Evolutionary conservation across 2,888 invertebrate genomes (phyloP), one percentile per base, ranked within the genome.

Genomic region (Pandemis heparana): DNA sequence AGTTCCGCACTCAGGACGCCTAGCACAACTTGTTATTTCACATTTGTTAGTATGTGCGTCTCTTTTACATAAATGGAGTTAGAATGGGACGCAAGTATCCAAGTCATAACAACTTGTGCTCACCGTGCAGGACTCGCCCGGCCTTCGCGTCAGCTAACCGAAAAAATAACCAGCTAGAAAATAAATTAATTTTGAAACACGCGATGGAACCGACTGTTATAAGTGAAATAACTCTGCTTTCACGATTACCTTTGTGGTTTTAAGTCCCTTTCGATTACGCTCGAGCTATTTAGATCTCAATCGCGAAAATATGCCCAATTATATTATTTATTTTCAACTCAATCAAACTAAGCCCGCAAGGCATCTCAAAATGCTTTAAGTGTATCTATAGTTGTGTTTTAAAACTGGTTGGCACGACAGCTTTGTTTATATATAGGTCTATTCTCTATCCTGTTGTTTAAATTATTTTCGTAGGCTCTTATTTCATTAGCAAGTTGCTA

Each of bases 101-200:
- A 23, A 56, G 56, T 56, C 23, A n/a, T 23, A 18, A n/a, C 23
- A 12, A 23, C 23, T 56, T 23, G 56, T 23, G 56, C 12, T 23
- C 56, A 23, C 10, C 56, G 10, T 23, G 23, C 23, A 56, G 23
- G 63, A 23, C 63, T 60, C 38, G 38, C 18, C 46, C 48, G 71
- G 43, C 56, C 53, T 60, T 67, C 46, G 41, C 51, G 46, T 39
- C 59, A 61, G 70, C 77, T 81, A 83, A 81, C 86, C 83, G 85
- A 79, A 86, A 86, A 85, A 85, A 85, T 86, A 83, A 85, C 81
- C 79, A 80, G 83, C 80, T 83, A 76, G 79, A 83, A 88, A 85
- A 85, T 81, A 90, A 92, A 92, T 92, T 91, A 92, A 93, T 91
- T 91, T 91, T 78, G 78, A 77, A 89, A 84, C 94, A 94, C 94